Percentiles rank a stretch among this genome's conserved stretches.
phyloP scores from a whole-genome alignment of 1,140 invertebrate species.

The Zaprionus inermis region DNA sequence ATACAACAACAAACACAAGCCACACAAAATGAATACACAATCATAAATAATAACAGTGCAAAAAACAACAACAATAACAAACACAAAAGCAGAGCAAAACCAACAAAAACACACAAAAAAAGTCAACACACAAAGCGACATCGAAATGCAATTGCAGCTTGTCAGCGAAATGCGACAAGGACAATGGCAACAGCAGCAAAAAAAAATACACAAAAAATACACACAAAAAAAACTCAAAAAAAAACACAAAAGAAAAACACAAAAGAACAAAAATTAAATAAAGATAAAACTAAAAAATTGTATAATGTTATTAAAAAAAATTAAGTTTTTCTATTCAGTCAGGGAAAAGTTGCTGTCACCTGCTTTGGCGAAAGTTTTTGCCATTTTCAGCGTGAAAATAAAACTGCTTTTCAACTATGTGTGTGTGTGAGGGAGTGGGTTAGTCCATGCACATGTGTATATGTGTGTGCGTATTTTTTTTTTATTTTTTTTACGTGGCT shows the following conservation, averaged over 20 bases:
- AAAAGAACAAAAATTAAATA: neutral
- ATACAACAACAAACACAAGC: constrained; percentile 36
- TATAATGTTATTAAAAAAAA: constrained; percentile 8
- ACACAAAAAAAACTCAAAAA: constrained; percentile 5
- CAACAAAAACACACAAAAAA: neutral
- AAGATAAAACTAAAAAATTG: constrained; percentile 7
- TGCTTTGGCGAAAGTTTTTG: constrained; percentile 12
- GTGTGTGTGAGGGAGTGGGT: neutral
- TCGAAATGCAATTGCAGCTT: constrained; percentile 9
- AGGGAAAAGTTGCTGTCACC: neutral
- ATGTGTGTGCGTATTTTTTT: constrained; percentile 1
- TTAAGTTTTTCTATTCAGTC: neutral
- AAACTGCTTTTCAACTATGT: constrained; percentile 31
- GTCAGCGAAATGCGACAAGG: constrained; percentile 1
- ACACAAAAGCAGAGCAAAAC: neutral
- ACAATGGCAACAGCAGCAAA: neutral
- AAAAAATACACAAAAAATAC: constrained; percentile 13
- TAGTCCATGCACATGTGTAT: neutral
- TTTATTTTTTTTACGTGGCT: constrained; percentile 25
- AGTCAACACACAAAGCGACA: neutral
- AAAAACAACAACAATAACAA: constrained; percentile 9
- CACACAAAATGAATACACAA: constrained; percentile 29
- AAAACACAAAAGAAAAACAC: neutral
- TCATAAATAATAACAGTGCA: constrained; percentile 43
- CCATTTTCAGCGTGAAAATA: constrained; percentile 3